A percentile compares a stretch with the other conserved stretches of the same genome.
phyloP scores from a whole-genome alignment of 2,888 invertebrate species.

The Patella depressa region DNA sequence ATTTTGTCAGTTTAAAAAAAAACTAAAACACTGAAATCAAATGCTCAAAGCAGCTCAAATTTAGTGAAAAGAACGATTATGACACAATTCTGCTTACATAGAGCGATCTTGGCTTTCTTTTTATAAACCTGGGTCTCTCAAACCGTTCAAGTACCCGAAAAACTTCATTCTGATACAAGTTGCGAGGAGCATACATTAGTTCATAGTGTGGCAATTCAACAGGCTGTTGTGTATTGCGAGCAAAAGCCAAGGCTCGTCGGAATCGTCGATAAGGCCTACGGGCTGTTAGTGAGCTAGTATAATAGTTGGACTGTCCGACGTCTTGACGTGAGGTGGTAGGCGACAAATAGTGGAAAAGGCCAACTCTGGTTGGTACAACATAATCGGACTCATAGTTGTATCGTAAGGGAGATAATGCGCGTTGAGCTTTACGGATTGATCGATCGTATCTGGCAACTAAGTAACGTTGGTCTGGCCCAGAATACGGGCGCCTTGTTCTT shows the following conservation, averaged over 20 bases:
- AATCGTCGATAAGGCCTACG: neutral
- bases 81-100: slow-evolving; percentile 6
- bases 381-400: neutral
- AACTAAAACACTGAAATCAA: neutral
- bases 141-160: neutral
- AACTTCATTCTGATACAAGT: slow-evolving; percentile 1
- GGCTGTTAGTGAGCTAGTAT: slow-evolving; percentile 9
- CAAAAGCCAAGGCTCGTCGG: neutral
- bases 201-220: slow-evolving; percentile 1
- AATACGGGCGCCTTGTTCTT: neutral
- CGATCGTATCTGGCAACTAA: neutral
- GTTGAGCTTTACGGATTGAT: neutral
- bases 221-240: neutral
- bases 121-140: slow-evolving; percentile 1
- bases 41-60: slow-evolving; percentile 8
- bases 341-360: neutral
- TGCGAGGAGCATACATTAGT: neutral
- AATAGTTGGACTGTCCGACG: neutral
- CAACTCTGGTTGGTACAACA: neutral
- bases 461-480: neutral
- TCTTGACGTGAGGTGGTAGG: neutral
- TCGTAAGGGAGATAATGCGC: neutral
- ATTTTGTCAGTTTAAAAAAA: slow-evolving; percentile 4
- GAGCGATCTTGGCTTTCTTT: slow-evolving; percentile 7
- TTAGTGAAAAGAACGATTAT: neutral